These are phyloP conservation scores for Helarctos malayanus DNA, from an alignment of 2,797 vertebrate species.

Conservation along the genomic window DNA sequence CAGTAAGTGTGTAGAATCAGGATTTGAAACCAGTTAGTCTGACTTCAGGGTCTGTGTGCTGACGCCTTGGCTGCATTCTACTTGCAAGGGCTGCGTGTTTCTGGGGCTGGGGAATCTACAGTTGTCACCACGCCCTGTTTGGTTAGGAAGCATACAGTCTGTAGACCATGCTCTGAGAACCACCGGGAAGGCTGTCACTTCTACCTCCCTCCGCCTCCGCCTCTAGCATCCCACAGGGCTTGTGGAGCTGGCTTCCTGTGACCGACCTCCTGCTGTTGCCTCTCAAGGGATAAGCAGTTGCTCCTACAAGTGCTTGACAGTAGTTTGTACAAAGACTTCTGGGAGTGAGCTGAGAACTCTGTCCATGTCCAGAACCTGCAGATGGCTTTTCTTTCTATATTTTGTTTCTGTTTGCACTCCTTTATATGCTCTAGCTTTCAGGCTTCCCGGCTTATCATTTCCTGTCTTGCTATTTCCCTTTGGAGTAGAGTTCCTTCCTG, in stretches of 20 bases:
- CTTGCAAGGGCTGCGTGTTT: not conserved
- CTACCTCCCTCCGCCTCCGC: not conserved
- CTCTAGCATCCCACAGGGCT: not conserved
- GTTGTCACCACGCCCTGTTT: not conserved
- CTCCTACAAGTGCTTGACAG: not conserved
- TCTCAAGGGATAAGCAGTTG: not conserved
- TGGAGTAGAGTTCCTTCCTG: not conserved
- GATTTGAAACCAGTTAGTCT: slow-evolving; percentile 27
- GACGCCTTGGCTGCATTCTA: too few relatives aligned
- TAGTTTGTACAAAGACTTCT: not conserved
- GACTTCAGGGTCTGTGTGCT: not conserved
- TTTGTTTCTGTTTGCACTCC: not conserved
- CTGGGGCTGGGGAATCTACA: not conserved
- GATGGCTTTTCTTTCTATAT: not conserved
- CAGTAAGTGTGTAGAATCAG: not conserved
- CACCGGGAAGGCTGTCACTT: not conserved
- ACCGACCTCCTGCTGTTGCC: not conserved
- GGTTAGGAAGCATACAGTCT: not conserved
- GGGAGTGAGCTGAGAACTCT: not conserved
- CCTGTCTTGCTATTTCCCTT: not conserved
- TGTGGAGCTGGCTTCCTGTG: not conserved
- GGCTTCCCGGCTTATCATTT: not conserved
- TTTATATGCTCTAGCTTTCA: not conserved
- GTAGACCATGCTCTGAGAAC: not conserved
- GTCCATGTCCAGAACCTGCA: not conserved